Base-by-base conservation (phyloP, 2,888 invertebrate genomes). In the Agriopis leucophaearia region DNA sequence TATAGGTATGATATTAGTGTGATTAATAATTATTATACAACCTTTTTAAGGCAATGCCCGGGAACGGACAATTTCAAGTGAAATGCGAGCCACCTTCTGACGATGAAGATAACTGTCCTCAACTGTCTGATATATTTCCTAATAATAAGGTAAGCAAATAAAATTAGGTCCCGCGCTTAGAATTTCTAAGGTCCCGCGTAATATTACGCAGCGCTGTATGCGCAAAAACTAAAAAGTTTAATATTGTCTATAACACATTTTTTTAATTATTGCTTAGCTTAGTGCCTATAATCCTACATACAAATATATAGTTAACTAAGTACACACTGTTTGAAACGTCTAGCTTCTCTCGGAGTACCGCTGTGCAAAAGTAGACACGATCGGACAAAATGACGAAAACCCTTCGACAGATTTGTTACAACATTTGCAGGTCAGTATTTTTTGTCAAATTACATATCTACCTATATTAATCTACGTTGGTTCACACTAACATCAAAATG, bases 51-150 rank as follows among this genome's bases (percentile, higher is more conserved):
- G 90, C 87, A 78, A 94, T 94, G 93, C 88, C 89, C 70, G 87
- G 89, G 64, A 75, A 87, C 81, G 88, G 84, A 64, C 70, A 78
- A 69, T 75, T 77, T 69, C 81, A 74, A 71, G 87, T 93, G 72
- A 94, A 92, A 84, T 82, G 88, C 83, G 93, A 93, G 76, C 90
- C 90, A 66, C 80, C 76, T 35, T 89, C 91, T 8, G 91, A 91
- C 63, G 90, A 89, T 66, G 91, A 92, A 71, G 89, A 90, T 71
- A 82, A 81, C 75, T 81, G 84, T 66, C 82, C 86, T 36, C 89
- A 86, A 62, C 83, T 85, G 74, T 73, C 85, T 18, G 82, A 84
- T 70, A 76, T 73, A 70, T 89, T 85, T 72, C 74, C 85, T 40
- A 76, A 77, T 56, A 81, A 74, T 74, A 86, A 88, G 86, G 91